A percentile compares a stretch with the other conserved stretches of the same genome.
phyloP scores from a whole-genome alignment of 2,888 invertebrate genomes.

The Frankliniella intonsa region DNA sequence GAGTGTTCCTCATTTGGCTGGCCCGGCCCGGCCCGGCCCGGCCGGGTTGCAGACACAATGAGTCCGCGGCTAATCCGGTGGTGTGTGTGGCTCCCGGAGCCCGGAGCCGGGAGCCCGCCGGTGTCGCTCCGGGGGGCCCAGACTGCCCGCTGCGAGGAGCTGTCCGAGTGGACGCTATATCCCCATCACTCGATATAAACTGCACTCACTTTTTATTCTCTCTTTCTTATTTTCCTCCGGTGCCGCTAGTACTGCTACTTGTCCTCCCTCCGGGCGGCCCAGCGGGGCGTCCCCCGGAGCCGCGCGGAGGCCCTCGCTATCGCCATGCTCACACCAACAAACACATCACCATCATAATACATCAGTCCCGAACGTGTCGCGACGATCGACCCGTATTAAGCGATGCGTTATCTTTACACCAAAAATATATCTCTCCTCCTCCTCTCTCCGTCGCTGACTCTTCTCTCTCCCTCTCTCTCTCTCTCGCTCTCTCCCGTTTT shows the following conservation, averaged over 20 bases:
- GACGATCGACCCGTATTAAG: neutral
- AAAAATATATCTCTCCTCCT: neutral
- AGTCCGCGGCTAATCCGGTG: slow-evolving; percentile 2
- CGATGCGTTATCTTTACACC: neutral
- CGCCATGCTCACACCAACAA: neutral
- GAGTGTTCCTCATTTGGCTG: neutral
- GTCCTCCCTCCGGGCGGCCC: no score
- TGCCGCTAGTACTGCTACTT: no score
- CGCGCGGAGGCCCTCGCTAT: neutral
- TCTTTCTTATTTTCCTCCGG: neutral
- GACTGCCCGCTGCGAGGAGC: slow-evolving; percentile 11
- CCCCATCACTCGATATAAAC: slow-evolving; percentile 13
- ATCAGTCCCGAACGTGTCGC: neutral
- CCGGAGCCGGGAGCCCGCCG: neutral
- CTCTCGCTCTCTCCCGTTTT: neutral
- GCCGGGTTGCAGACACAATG: neutral
- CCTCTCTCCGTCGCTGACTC: neutral
- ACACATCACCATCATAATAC: neutral
- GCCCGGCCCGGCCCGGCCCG: neutral
- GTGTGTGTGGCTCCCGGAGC: neutral
- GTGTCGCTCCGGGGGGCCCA: neutral
- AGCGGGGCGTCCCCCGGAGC: no score
- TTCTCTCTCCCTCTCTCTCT: neutral
- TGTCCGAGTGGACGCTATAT: slow-evolving; percentile 8
- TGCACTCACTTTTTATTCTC: neutral